These are phyloP conservation scores for Elymnias hypermnestra DNA, from an alignment of 1,140 invertebrate species.

Conservation along the genomic window DNA sequence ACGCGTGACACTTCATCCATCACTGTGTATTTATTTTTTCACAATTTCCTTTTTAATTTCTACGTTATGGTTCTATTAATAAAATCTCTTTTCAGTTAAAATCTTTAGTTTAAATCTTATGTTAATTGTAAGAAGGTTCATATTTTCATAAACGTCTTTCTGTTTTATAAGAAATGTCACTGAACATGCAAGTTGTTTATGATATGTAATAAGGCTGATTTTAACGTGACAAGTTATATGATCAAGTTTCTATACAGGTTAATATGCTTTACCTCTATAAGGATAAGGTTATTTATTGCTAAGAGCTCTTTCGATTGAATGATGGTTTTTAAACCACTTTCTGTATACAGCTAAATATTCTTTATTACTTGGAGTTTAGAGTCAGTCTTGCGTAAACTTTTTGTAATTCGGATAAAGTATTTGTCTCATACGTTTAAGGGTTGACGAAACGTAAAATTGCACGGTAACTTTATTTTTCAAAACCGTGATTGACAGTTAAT, in stretches of 20 bases:
- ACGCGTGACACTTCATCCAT: constrained; percentile 57
- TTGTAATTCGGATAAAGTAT: background rate
- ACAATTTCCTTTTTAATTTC: no score
- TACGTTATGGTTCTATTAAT: no score
- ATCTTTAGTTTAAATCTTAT: no score
- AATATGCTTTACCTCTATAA: background rate
- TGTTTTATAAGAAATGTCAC: constrained; percentile 23
- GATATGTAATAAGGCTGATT: constrained; percentile 10
- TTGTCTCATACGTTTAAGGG: constrained; percentile 41
- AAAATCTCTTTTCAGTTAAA: no score
- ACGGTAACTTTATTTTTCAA: constrained; percentile 65
- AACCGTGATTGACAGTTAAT: constrained; percentile 56
- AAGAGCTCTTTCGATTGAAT: background rate
- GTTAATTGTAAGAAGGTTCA: no score
- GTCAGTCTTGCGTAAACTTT: background rate
- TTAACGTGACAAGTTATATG: constrained; percentile 7
- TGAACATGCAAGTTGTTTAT: constrained; percentile 7
- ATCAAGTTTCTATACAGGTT: constrained; percentile 6
- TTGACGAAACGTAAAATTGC: constrained; percentile 64
- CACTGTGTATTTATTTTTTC: constrained; percentile 43
- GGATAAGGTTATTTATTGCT: background rate
- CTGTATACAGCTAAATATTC: background rate
- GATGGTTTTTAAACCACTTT: background rate
- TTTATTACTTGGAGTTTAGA: no score
- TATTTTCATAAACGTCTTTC: no score